phyloP scores from a whole-genome alignment of 2,113 vertebrate genomes.

The Nymphicus hollandicus region DNA sequence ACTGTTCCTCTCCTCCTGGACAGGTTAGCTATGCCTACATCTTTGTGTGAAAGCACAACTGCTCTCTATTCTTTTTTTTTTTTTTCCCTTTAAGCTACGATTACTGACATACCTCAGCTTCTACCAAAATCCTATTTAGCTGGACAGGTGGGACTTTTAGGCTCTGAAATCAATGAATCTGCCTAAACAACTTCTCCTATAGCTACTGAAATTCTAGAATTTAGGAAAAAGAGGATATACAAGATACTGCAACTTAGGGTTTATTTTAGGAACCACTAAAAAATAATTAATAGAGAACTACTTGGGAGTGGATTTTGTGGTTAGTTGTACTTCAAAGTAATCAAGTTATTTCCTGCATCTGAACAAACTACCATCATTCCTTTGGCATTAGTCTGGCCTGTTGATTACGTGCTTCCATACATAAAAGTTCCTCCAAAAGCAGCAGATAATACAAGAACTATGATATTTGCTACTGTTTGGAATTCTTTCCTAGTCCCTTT shows the following conservation, averaged over 20 bases:
- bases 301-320: background rate
- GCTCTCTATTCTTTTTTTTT: background rate
- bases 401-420: background rate
- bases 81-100: background rate
- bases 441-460: background rate
- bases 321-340: slow-evolving; percentile 24
- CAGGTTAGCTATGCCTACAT: background rate
- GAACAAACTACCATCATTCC: background rate
- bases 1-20: background rate
- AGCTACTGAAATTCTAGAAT: background rate
- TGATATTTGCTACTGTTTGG: background rate
- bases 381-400: background rate
- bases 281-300: background rate
- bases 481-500: background rate
- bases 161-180: background rate
- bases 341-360: background rate
- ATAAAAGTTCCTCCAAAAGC: background rate
- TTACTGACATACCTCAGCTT: background rate
- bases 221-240: background rate
- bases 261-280: background rate
- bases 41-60: background rate
- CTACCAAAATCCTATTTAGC: background rate
- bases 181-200: background rate
- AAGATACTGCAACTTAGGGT: background rate
- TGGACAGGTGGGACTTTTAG: background rate